These are phyloP conservation scores for Stegodyphus dumicola DNA, from an alignment of 1,140 invertebrate species.

Conservation along the genomic window DNA sequence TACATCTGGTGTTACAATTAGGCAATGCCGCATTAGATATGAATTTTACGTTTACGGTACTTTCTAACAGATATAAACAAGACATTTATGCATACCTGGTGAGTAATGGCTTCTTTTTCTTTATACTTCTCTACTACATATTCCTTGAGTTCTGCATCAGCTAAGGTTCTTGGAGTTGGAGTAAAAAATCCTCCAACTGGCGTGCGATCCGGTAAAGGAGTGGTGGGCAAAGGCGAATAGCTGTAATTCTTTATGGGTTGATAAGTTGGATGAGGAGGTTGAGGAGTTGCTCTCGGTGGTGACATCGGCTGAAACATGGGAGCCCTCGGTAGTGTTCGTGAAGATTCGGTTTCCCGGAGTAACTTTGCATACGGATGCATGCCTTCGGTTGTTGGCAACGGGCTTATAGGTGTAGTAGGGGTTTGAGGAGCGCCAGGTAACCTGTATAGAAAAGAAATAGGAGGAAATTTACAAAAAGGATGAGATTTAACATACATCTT, in stretches of 20 bases:
- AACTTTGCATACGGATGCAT: slow-evolving; percentile 54
- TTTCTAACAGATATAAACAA: too few relatives aligned
- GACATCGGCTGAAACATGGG: slow-evolving; percentile 50
- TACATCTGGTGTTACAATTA: too few relatives aligned
- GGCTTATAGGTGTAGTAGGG: slow-evolving; percentile 27
- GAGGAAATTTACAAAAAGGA: too few relatives aligned
- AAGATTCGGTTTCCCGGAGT: slow-evolving; percentile 43
- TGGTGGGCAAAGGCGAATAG: slow-evolving; percentile 33
- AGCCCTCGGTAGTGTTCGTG: slow-evolving; percentile 6
- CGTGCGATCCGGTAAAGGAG: neutral
- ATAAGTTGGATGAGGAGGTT: neutral
- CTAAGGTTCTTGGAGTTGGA: slow-evolving; percentile 26
- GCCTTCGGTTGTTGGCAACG: slow-evolving; percentile 18
- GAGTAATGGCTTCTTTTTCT: slow-evolving; percentile 61
- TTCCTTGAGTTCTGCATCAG: slow-evolving; percentile 30
- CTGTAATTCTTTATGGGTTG: slow-evolving; percentile 15
- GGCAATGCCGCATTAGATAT: too few relatives aligned
- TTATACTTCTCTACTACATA: slow-evolving; percentile 59
- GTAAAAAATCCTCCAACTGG: slow-evolving; percentile 13
- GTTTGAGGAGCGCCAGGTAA: slow-evolving; percentile 43
- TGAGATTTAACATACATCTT: too few relatives aligned
- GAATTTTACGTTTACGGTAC: too few relatives aligned
- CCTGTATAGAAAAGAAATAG: neutral
- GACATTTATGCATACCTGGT: slow-evolving; percentile 50
- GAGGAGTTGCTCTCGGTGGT: slow-evolving; percentile 19